These are phyloP conservation scores for Leptinotarsa undecemlineata DNA, from an alignment of 1,140 invertebrate genomes.

Conservation along the genomic window DNA sequence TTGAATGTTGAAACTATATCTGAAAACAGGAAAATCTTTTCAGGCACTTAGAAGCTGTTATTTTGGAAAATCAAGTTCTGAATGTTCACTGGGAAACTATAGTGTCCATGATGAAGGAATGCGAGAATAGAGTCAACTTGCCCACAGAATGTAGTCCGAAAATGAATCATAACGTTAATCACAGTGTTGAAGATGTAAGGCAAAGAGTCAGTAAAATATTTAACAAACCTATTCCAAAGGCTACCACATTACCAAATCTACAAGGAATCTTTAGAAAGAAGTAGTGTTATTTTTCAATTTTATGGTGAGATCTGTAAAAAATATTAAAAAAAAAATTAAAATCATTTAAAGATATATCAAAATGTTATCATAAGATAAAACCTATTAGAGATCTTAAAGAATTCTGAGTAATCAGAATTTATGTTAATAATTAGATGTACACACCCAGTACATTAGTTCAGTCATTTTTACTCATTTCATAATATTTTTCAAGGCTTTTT, in stretches of 20 bases:
- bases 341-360: no score
- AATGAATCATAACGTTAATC: slow-evolving; percentile 57
- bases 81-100: slow-evolving; percentile 59
- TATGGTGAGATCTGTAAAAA: no score
- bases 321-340: not conserved
- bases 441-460: no score
- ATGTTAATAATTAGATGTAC: no score
- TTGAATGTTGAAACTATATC: no score
- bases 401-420: no score
- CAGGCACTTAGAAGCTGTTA: slow-evolving; percentile 58
- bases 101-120: slow-evolving; percentile 59
- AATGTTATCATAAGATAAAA: no score
- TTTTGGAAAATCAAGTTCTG: slow-evolving; percentile 55
- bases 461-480: no score
- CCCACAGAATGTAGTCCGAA: slow-evolving; percentile 24
- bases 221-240: slow-evolving; percentile 54
- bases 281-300: slow-evolving; percentile 28
- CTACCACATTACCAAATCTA: slow-evolving; percentile 45
- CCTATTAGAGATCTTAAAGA: no score
- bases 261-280: slow-evolving; percentile 53
- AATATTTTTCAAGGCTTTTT: no score
- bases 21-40: slow-evolving; percentile 8
- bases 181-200: slow-evolving; percentile 66
- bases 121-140: slow-evolving; percentile 56
- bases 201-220: slow-evolving; percentile 66